A percentile compares a stretch with the other conserved stretches of the same genome.
Evolutionary conservation across 2,113 vertebrate species (phyloP).

Genomic region (Muntiacus reevesi): DNA sequence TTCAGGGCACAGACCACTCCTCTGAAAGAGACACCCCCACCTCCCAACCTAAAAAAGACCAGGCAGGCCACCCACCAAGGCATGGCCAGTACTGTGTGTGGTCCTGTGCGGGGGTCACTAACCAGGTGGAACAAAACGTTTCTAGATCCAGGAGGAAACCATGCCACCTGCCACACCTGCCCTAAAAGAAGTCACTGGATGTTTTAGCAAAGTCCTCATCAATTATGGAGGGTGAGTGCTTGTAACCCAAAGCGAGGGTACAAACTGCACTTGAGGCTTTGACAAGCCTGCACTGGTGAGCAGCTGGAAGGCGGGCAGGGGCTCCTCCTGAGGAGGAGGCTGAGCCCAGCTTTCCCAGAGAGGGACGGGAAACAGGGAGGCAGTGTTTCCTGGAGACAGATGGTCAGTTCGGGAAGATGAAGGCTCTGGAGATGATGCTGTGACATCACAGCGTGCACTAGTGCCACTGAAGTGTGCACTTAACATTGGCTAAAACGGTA

Average conservation of each 20-base stretch:
- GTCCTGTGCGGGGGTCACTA: not conserved
- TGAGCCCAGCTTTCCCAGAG: not conserved
- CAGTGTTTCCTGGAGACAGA: not conserved
- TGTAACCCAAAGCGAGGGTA: not conserved
- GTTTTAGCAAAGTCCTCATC: not conserved
- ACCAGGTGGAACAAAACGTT: not conserved
- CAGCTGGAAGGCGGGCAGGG: rapidly evolving
- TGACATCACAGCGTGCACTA: rapidly evolving
- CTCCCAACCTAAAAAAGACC: not conserved
- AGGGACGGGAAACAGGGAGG: not conserved
- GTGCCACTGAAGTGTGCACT: rapidly evolving
- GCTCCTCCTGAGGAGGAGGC: not conserved
- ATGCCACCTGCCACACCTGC: not conserved
- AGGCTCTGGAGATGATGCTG: not conserved
- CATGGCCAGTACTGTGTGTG: not conserved
- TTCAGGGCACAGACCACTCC: not conserved
- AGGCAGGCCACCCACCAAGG: too few species aligned
- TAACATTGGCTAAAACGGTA: not conserved
- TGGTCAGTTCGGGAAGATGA: not conserved
- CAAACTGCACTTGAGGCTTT: not conserved
- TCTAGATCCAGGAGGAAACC: not conserved
- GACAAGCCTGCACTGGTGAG: not conserved
- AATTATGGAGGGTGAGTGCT: not conserved
- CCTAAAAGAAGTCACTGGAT: not conserved
- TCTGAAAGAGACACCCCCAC: not conserved